phyloP scores from a whole-genome alignment of 2,888 invertebrate species.

The Zhengitettix transpicula region DNA sequence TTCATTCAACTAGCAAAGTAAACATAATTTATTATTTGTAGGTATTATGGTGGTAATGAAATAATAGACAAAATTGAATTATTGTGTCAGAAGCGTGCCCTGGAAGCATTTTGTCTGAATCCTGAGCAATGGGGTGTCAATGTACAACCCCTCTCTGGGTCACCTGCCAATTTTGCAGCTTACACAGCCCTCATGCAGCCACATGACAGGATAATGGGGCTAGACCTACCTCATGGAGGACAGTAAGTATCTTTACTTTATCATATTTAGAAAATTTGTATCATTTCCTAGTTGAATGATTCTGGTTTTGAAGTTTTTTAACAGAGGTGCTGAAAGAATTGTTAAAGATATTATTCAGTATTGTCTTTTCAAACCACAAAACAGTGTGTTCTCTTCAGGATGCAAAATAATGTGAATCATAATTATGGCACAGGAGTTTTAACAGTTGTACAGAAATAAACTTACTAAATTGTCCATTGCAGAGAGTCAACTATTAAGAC shows the following conservation, averaged over 20 bases:
- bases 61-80: constrained; percentile 36
- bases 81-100: constrained; percentile 35
- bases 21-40: constrained; percentile 15
- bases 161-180: constrained; percentile 42
- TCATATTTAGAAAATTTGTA: too few species aligned
- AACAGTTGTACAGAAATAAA: too few species aligned
- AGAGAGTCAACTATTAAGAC: too few species aligned
- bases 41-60: constrained; percentile 43
- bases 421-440: too few species aligned
- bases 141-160: constrained; percentile 39
- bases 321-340: too few species aligned
- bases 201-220: constrained; percentile 40
- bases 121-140: constrained; percentile 40
- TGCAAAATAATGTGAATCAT: neutral
- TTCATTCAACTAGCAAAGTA: too few species aligned
- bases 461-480: too few species aligned
- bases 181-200: constrained; percentile 36
- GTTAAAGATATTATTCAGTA: neutral
- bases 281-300: too few species aligned
- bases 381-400: neutral
- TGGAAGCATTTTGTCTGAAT: constrained; percentile 31
- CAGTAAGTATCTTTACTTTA: constrained; percentile 22
- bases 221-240: constrained; percentile 41
- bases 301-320: too few species aligned
- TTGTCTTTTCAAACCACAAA: neutral